These are phyloP conservation scores for Atta cephalotes DNA, from an alignment of 1,140 invertebrate species.

Conservation along the genomic window DNA sequence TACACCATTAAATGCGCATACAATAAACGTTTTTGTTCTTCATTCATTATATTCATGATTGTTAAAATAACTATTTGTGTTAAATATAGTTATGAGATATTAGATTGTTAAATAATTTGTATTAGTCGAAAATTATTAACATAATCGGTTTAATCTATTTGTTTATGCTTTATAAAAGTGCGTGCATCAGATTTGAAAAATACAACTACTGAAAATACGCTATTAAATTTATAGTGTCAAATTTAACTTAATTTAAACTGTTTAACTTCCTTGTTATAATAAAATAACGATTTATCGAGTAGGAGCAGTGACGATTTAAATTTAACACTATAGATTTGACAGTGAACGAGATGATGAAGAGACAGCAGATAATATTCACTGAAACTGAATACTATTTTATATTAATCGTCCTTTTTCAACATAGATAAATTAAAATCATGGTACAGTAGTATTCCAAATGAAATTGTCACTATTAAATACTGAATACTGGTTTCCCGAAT, in stretches of 20 bases:
- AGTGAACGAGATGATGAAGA: neutral
- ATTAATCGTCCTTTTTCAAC: slow-evolving; percentile 1
- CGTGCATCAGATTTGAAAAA: neutral
- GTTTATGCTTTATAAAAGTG: neutral
- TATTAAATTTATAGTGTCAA: too few species aligned
- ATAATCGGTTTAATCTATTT: slow-evolving; percentile 28
- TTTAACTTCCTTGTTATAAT: too few species aligned
- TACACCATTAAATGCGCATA: neutral
- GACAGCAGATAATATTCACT: neutral
- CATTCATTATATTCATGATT: neutral
- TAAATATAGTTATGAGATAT: too few species aligned
- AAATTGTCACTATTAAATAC: slow-evolving; percentile 31
- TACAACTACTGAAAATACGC: too few species aligned
- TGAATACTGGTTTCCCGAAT: neutral
- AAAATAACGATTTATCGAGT: too few species aligned
- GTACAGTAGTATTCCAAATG: neutral
- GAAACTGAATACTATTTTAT: neutral
- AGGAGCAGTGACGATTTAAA: too few species aligned
- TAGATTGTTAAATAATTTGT: neutral
- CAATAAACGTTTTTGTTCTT: slow-evolving; percentile 5
- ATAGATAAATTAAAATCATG: neutral
- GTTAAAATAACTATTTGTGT: neutral
- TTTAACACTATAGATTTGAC: too few species aligned
- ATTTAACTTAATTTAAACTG: too few species aligned
- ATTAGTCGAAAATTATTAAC: neutral